A percentile compares a stretch with the other conserved stretches of the same genome.
These are phyloP conservation scores for Nesoenas mayeri DNA, from an alignment of 2,113 vertebrate genomes.

Conservation along the genomic window DNA sequence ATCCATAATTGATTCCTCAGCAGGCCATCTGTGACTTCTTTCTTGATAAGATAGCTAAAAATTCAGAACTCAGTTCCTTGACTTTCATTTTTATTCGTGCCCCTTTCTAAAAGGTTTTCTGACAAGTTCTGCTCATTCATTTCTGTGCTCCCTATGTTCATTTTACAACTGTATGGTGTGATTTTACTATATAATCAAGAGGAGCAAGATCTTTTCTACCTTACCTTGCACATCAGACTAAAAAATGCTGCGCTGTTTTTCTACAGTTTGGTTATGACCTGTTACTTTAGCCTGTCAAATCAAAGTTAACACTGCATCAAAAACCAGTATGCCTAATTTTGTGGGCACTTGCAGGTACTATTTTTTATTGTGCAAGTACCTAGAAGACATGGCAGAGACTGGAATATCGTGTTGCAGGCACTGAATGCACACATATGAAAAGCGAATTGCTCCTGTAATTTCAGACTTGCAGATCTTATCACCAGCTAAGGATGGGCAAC, in stretches of 20 bases:
- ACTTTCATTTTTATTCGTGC: slow-evolving; percentile 11
- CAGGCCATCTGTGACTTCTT: slow-evolving; percentile 6
- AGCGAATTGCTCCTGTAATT: not conserved
- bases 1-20: slow-evolving; percentile 40
- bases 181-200: not conserved
- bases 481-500: not conserved
- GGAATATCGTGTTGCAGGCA: not conserved
- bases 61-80: not conserved
- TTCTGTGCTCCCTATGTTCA: not conserved
- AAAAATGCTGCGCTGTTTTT: not conserved
- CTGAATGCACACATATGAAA: not conserved
- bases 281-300: not conserved
- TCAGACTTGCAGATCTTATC: not conserved
- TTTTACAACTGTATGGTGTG: not conserved
- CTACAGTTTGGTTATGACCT: not conserved
- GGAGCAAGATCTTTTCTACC: not conserved
- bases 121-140: not conserved
- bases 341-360: not conserved
- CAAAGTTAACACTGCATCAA: not conserved
- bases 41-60: slow-evolving; percentile 4
- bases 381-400: not conserved
- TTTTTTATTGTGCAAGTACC: not conserved
- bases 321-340: not conserved
- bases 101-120: not conserved
- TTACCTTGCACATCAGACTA: not conserved